Conservation (phyloP, 1,140 invertebrate genomes). For the Brachionus asplanchnoidis region DNA sequence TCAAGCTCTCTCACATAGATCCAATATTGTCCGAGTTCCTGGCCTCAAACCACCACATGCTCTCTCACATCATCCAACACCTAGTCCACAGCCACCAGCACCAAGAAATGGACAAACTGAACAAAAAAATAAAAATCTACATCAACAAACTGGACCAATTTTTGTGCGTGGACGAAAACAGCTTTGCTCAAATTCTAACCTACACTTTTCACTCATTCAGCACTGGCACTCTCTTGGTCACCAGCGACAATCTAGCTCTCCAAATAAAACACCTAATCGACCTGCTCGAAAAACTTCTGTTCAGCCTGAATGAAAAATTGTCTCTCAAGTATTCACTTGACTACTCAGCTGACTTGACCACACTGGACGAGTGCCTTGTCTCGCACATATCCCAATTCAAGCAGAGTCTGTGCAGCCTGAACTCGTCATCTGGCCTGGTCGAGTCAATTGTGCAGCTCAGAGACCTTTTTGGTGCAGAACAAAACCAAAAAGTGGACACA, state of each 20-base stretch:
- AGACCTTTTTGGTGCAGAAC: neutral
- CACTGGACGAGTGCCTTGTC: slow-evolving; percentile 5
- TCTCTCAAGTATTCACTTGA: neutral
- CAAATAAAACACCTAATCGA: neutral
- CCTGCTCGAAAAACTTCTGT: slow-evolving; percentile 12
- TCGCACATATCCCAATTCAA: slow-evolving; percentile 16
- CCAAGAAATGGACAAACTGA: neutral
- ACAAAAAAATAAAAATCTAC: slow-evolving; percentile 14
- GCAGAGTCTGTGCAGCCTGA: neutral
- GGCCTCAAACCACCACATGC: neutral
- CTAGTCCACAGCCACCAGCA: neutral
- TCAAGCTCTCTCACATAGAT: neutral
- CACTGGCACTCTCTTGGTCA: neutral
- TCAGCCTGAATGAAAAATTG: slow-evolving; percentile 13
- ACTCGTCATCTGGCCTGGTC: neutral
- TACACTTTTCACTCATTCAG: neutral
- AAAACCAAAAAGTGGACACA: neutral
- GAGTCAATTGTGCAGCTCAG: neutral
- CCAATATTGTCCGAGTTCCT: neutral
- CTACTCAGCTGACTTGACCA: neutral
- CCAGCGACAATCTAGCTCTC: neutral
- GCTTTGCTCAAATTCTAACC: neutral
- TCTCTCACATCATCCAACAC: neutral
- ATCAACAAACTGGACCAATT: slow-evolving; percentile 16
- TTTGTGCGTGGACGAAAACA: neutral